Evolutionary conservation across 2,113 vertebrate species (phyloP).

Genomic region (rabbit (Oryctolagus cuniculus)): DNA sequence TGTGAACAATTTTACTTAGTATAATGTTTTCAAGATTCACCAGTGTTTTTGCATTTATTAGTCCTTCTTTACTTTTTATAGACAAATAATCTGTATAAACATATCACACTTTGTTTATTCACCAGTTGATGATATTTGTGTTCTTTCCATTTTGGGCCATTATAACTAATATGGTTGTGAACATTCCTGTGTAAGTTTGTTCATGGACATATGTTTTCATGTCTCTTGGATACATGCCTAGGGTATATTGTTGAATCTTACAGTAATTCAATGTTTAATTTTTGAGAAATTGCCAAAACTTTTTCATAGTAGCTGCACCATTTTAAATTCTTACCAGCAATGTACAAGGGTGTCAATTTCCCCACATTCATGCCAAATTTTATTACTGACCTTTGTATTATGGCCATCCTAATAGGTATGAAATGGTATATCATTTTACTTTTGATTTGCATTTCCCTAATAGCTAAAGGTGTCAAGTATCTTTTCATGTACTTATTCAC

Average conservation of each 20-base stretch:
- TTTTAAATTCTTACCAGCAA: conserved; percentile 20
- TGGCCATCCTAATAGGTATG: neutral
- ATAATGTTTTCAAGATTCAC: neutral
- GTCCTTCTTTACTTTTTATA: neutral
- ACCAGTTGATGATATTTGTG: neutral
- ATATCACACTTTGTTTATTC: neutral
- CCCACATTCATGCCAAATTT: neutral
- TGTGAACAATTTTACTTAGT: neutral
- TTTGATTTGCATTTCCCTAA: conserved; percentile 33
- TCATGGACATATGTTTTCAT: neutral
- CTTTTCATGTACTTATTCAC: neutral
- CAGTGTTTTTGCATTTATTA: neutral
- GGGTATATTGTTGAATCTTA: neutral
- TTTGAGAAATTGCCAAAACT: neutral
- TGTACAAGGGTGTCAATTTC: neutral
- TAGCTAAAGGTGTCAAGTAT: conserved; percentile 8
- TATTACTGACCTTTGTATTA: neutral
- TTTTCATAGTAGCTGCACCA: neutral
- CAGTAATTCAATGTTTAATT: neutral
- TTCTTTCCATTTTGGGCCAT: neutral
- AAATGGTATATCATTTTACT: neutral
- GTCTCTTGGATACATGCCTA: neutral
- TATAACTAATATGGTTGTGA: neutral
- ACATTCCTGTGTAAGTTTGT: conserved; percentile 5
- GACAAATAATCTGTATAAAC: neutral